Evolutionary conservation across 2,113 vertebrate species (phyloP), one percentile per base, ranked within the genome.

Genomic region (Sylvietta virens): DNA sequence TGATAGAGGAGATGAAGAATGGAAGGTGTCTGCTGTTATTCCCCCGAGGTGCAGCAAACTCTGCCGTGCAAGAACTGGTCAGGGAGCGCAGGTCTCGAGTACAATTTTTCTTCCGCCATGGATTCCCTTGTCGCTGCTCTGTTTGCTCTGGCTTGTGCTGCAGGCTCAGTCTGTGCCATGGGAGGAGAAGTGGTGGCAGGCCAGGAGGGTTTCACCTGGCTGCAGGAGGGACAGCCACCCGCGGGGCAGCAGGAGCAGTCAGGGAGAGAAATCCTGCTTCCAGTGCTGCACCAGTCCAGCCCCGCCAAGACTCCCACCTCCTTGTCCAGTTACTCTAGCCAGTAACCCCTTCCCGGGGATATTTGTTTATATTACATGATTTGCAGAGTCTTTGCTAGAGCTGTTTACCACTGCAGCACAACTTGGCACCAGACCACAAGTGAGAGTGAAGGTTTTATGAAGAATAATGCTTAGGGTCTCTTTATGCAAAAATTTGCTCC

Each of bases 41-140:
- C 20, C 28, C 40, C 22, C 2, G 2, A 69, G n/a, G 15, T 33
- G n/a, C 48, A 60, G 40, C 44, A 79, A 74, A 57, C 5, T 40
- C 24, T 60, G 47, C 31, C 66, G 40, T 14, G 20, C 26, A 72
- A 71, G 4, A 20, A 12, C 33, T 4, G 7, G 5, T 37, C 45
- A 69, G 19, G 15, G 6, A 64, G 10, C 0, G 0, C 4, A 78
- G 48, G 15, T 6, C 24, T 67, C 22, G 17, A 30, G 44, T 2
- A 35, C 6, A 45, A 39, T 65, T 91, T 81, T 78, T 56, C 37
- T 54, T 72, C 79, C 76, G 10, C 30, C 14, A 3, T 23, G 39
- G 45, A 66, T 81, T 90, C 21, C 19, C 39, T 51, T 35, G 26
- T 69, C 53, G 53, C 26, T 80, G 33, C 11, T 62, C 20, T 47